Conservation (phyloP, 2,113 vertebrate species). For the Anthoscopus minutus region DNA sequence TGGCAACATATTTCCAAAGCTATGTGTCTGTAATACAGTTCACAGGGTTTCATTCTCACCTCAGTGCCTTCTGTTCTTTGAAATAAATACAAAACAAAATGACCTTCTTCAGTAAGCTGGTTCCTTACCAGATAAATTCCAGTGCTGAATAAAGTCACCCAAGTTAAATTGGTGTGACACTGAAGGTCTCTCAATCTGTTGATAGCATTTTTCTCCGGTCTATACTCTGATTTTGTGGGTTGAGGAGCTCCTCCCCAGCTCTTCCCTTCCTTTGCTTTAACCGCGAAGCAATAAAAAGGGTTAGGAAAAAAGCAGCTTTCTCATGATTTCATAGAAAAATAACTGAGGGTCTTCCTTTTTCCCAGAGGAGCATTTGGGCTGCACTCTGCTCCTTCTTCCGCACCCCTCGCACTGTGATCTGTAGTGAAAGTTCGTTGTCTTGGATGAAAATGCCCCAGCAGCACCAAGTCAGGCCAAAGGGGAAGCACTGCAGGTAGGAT, state of each 20-base stretch:
- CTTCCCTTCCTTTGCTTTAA: neutral
- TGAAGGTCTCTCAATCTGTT: neutral
- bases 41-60: neutral
- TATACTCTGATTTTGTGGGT: neutral
- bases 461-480: neutral
- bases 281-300: neutral
- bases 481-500: neutral
- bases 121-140: neutral
- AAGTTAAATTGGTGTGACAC: neutral
- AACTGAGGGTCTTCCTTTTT: neutral
- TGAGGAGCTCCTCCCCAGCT: neutral
- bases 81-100: neutral
- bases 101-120: neutral
- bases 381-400: neutral
- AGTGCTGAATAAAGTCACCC: neutral
- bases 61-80: neutral
- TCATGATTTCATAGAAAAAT: neutral
- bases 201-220: neutral
- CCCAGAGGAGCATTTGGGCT: neutral
- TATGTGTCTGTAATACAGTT: neutral
- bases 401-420: neutral
- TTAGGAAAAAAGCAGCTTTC: neutral
- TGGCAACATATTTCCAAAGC: neutral
- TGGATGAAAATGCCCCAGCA: neutral
- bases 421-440: neutral